phyloP scores from a whole-genome alignment of 2,797 vertebrate genomes.

The Acanthurus tractus region DNA sequence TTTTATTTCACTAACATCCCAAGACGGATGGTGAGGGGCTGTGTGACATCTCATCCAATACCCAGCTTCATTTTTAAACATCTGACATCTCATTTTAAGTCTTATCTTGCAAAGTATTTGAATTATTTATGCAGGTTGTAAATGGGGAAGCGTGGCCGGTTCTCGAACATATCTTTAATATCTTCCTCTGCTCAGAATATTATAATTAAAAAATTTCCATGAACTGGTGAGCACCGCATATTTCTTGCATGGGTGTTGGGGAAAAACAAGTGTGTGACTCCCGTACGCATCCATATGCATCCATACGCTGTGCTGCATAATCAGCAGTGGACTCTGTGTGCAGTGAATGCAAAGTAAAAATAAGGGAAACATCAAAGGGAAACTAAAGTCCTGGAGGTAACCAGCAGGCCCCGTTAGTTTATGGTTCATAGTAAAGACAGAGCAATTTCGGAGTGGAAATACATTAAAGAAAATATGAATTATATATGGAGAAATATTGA shows the following conservation, averaged over 20 bases:
- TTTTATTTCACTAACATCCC: constrained; percentile 55
- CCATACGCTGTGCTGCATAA: constrained; percentile 23
- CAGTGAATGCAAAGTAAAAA: constrained; percentile 24
- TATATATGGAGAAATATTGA: not conserved
- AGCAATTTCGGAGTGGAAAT: not conserved
- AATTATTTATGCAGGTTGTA: constrained; percentile 67
- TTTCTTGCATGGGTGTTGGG: constrained; percentile 40
- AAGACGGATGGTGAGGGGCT: constrained; percentile 52
- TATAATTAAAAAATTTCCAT: constrained; percentile 64
- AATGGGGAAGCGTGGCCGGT: constrained; percentile 29
- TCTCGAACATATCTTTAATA: constrained; percentile 41
- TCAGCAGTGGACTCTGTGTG: constrained; percentile 13
- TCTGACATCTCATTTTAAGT: constrained; percentile 70
- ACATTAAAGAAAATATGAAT: not conserved
- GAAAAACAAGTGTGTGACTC: constrained; percentile 17
- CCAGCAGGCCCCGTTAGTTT: not conserved
- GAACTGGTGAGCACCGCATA: constrained; percentile 53
- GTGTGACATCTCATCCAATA: constrained; percentile 63
- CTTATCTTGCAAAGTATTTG: constrained; percentile 67
- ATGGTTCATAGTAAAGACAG: not conserved
- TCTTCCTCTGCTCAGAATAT: constrained; percentile 54
- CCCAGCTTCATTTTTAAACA: constrained; percentile 59
- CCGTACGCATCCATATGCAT: constrained; percentile 29
- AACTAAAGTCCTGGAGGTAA: not conserved
- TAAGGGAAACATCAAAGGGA: constrained; percentile 4